Conservation (phyloP, 2,797 vertebrate species). For the Acipenser ruthenus region DNA sequence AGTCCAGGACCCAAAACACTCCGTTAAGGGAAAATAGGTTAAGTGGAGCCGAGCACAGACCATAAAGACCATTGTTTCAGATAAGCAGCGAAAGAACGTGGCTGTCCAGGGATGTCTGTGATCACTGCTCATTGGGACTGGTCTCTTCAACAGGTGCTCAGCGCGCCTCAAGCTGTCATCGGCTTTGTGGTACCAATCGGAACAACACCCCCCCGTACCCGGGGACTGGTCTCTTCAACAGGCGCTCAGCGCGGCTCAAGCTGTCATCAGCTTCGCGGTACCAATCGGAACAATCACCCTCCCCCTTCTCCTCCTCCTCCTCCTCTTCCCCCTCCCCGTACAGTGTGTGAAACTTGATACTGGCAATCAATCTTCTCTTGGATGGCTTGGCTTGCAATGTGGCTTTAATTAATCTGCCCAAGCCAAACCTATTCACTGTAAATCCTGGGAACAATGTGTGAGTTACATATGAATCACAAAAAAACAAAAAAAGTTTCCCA, state of each 20-base stretch:
- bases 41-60: no score
- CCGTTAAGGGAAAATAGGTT: no score
- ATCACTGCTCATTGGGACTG: no score
- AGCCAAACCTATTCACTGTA: slow-evolving; percentile 1
- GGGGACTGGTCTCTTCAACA: no score
- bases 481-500: background rate
- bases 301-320: background rate
- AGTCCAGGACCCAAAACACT: no score
- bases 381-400: slow-evolving; percentile 53
- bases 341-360: slow-evolving; percentile 54
- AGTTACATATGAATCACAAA: background rate
- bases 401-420: slow-evolving; percentile 54
- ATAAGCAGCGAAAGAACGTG: no score
- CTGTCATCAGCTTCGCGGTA: background rate
- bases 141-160: no score
- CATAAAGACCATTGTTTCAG: no score
- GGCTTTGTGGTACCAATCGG: background rate
- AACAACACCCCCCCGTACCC: background rate
- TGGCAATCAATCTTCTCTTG: slow-evolving; percentile 66
- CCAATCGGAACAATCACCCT: no score
- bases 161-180: background rate
- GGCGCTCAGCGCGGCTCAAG: no score
- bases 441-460: background rate
- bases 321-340: slow-evolving; percentile 19
- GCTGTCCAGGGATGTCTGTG: no score